Conservation (phyloP, 2,113 vertebrate species). For the Paracanthobrama guichenoti region DNA sequence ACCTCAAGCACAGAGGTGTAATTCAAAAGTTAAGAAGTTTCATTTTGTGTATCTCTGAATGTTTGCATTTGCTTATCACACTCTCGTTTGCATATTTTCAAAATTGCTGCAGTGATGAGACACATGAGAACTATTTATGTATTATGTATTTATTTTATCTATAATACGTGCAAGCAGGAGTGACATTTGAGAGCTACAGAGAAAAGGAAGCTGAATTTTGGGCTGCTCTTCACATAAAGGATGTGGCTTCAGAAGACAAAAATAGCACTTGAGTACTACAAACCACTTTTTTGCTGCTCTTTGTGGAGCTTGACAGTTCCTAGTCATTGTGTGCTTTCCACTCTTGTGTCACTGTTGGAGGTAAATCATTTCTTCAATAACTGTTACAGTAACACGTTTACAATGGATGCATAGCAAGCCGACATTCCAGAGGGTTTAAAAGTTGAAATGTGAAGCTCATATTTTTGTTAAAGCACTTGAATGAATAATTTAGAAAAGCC, state of each 20-base stretch:
- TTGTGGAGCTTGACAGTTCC: not conserved
- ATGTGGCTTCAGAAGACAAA: not conserved
- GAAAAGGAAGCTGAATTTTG: not conserved
- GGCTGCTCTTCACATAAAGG: not conserved
- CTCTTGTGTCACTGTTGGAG: not conserved
- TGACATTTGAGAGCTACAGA: not conserved
- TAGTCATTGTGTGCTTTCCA: not conserved
- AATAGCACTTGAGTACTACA: not conserved
- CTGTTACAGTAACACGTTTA: not conserved
- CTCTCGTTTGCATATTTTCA: not conserved
- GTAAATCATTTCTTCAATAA: not conserved
- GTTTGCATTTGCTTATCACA: not conserved
- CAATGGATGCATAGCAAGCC: not conserved
- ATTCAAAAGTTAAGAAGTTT: not conserved
- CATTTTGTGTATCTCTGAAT: not conserved
- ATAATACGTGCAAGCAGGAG: not conserved
- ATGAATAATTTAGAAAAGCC: too few relatives aligned
- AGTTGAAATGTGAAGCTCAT: not conserved
- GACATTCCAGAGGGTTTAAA: constrained; percentile 4
- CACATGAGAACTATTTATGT: not conserved
- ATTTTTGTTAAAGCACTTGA: too few relatives aligned
- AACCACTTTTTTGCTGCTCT: not conserved
- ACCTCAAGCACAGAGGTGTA: not conserved
- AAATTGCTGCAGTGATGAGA: not conserved
- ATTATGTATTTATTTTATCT: not conserved